Conservation (phyloP, 35 echinoderm and acorn worm genomes). For the Ptychodera flava region DNA sequence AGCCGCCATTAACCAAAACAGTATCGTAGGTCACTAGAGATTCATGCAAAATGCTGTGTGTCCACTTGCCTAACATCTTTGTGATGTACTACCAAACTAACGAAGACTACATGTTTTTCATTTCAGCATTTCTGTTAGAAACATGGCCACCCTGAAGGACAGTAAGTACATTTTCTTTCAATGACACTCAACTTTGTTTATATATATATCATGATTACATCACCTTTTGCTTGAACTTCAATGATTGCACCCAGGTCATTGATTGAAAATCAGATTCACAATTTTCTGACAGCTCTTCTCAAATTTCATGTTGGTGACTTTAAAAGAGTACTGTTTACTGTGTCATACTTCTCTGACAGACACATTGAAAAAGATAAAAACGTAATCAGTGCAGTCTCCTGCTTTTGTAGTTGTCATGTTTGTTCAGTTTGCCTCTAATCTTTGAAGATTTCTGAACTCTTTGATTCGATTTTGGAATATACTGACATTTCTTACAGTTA, state of each 20-base stretch:
- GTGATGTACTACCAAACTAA: background rate
- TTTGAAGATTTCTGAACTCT: too few species aligned
- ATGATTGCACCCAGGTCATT: background rate
- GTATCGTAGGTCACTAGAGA: background rate
- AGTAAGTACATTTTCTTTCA: background rate
- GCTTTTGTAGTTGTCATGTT: too few species aligned
- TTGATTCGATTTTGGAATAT: too few species aligned
- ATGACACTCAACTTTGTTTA: background rate
- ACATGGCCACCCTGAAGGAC: background rate
- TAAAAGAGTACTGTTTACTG: too few species aligned
- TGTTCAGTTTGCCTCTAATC: too few species aligned
- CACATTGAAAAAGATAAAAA: too few species aligned
- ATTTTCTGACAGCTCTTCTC: background rate
- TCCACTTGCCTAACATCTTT: background rate
- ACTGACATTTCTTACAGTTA: too few species aligned
- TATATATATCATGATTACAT: background rate
- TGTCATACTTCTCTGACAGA: too few species aligned
- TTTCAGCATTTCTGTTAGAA: background rate
- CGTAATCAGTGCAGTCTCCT: too few species aligned
- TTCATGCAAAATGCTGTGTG: background rate
- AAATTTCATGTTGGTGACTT: background rate
- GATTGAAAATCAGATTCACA: background rate
- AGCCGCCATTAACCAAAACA: too few species aligned
- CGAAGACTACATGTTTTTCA: background rate
- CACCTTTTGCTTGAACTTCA: background rate